Conservation (phyloP, 2,797 vertebrate species). For the Argentina silus region DNA sequence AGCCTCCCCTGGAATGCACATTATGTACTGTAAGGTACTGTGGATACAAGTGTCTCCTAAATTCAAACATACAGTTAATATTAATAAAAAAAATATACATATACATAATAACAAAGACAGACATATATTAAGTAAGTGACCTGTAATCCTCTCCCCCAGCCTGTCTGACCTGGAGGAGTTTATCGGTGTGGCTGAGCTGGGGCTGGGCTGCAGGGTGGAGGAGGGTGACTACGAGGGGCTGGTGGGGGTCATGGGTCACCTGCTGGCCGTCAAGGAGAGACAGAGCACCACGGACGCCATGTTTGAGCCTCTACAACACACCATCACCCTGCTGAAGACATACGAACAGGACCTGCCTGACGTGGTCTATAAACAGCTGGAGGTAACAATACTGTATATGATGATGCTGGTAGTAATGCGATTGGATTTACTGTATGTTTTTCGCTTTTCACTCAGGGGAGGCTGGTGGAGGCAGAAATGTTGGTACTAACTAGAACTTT, state of each 20-base stretch:
- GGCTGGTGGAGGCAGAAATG: too few species aligned
- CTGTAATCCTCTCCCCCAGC: constrained; percentile 64
- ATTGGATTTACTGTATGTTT: too few species aligned
- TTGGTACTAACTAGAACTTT: too few species aligned
- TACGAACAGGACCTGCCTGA: constrained; percentile 90
- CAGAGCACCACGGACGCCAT: constrained; percentile 83
- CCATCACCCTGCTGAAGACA: constrained; percentile 84
- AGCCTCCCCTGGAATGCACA: too few species aligned
- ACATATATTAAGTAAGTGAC: too few species aligned
- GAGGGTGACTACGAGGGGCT: constrained; percentile 84
- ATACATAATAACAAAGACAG: too few species aligned
- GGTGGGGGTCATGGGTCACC: constrained; percentile 87
- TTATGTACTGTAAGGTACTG: too few species aligned
- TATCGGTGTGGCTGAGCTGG: constrained; percentile 71
- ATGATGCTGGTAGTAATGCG: too few species aligned
- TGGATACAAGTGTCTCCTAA: too few species aligned
- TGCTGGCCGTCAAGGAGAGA: constrained; percentile 88
- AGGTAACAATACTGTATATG: constrained; percentile 70
- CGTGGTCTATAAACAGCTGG: constrained; percentile 85
- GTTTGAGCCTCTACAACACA: constrained; percentile 93
- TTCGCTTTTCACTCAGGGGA: too few species aligned
- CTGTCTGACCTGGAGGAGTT: constrained; percentile 88
- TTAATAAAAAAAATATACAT: too few species aligned
- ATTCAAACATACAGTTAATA: too few species aligned
- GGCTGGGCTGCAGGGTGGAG: constrained; percentile 80